Base-by-base conservation (phyloP, 64 coral and sea anemone species). In the Actinia equina region DNA sequence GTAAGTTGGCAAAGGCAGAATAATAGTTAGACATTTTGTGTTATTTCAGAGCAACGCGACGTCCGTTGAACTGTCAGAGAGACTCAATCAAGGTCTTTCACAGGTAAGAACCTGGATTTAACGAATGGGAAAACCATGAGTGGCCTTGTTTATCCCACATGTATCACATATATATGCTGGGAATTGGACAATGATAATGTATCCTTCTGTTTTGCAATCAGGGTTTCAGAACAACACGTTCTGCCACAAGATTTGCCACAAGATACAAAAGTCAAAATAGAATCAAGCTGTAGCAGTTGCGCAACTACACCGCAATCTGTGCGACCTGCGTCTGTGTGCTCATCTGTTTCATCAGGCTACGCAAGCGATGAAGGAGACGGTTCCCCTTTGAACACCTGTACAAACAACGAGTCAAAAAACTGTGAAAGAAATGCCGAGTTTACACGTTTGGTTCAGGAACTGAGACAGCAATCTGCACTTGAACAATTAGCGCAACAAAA, bases 311-410 rank as follows among this genome's bases (percentile, higher is more conserved):
- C 22, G 44, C 78, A 85, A 45, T 74, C 25, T 15, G 30, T 56
- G 41, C 23, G 83, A 42, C 83, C 83, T 62, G 83, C 59, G 7
- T 85, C 83, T 26, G 52, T 85, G 4, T 85, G 83, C 83, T 85
- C 83, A 44, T 85, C 83, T 42, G 17, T 60, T 7, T 85, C 83
- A 10, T 85, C 83, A 19, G 83, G 83, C 3, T 85, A 85, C 55
- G 83, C 83, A 25, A 85, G 83, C 55, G 80, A 82, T 42, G 80
- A 82, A 57, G 83, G 83, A 63, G 83, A 85, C 2, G 16, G 55
- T 42, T 52, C 59, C 14, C 57, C 53, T 85, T 19, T 25, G 41
- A 55, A 60, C 30, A 63, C 83, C 17, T 57, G 53, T 27, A 19
- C 83, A n/a, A n/a, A 59, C 25, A 63, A 60, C 22, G 78, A 52